Base-by-base conservation (phyloP, 1,140 invertebrate genomes). In the Trypoxylus dichotomus region DNA sequence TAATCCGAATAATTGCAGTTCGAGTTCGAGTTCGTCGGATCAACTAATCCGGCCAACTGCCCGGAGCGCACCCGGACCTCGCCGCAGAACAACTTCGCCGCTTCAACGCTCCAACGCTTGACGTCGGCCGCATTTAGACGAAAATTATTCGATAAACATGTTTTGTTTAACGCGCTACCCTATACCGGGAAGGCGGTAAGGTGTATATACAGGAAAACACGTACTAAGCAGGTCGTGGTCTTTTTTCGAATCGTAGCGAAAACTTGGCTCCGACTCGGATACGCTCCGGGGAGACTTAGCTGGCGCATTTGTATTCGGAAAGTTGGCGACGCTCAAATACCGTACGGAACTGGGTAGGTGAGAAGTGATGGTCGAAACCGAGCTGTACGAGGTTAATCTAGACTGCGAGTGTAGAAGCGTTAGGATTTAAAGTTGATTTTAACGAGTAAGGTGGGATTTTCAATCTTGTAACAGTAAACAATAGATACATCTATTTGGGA, bases 141-240 rank as follows among this genome's bases (percentile, higher is more conserved):
- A 54, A 54, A 54, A 54, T 54, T 54, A 54, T 54, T 54, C 47
- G 47, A 54, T 54, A 54, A 54, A 54, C 47, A 54, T 54, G 47
- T 54, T 54, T 54, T 54, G 47, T 54, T 54, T n/a, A 54, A n/a
- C 15, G 5, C 47, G 13, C 47, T 54, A 19, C 47, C 19, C 47
- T 54, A 54, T 54, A 54, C 13, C 47, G 15, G 15, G 19, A 54
- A 54, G 32, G 10, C 32, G 32, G 5, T 8, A 37, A 54, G 47
- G 47, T 54, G 15, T 54, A n/a, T 37, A 37, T n/a, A 54, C 47
- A 54, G 15, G 47, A n/a, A 54, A 37, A 37, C 32, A 37, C 5
- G 32, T n/a, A n/a, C 47, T 54, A 54, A 54, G 47, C 47, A 54
- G 19, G 13, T 54, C 47, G 47, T 19, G 15, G 47, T 54, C 47